Evolutionary conservation across 2,888 invertebrate species (phyloP).

Genomic region (Eristalinus aeneus): DNA sequence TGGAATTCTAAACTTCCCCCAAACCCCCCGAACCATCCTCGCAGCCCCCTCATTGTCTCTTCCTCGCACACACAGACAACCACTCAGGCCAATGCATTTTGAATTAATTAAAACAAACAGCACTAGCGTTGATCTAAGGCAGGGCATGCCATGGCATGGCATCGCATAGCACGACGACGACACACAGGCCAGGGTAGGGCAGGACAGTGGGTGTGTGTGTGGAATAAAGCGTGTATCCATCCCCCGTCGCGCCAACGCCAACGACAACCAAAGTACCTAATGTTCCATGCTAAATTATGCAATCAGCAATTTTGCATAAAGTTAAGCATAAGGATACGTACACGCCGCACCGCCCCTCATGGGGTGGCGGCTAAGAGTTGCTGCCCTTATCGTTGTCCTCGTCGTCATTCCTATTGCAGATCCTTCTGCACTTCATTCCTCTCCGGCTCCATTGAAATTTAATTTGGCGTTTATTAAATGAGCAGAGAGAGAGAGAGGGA

Average conservation of each 20-base stretch:
- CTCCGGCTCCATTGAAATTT: conserved; percentile 72
- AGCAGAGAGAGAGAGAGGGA: conserved; percentile 25
- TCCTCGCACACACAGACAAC: background rate
- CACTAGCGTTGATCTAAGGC: conserved; percentile 61
- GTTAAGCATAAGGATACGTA: conserved; percentile 63
- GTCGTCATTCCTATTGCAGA: conserved; percentile 13
- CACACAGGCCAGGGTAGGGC: background rate
- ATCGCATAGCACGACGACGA: background rate
- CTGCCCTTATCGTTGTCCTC: conserved; percentile 16
- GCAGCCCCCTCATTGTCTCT: too few species aligned
- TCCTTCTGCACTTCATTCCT: conserved; percentile 43
- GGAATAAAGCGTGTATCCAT: conserved; percentile 24
- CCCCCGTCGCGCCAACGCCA: background rate
- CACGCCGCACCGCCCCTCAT: background rate
- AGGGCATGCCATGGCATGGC: background rate
- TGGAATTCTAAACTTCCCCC: conserved; percentile 15
- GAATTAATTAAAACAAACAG: conserved; percentile 71
- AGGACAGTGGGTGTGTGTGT: conserved; percentile 40
- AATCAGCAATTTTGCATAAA: conserved; percentile 74
- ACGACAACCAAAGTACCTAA: conserved; percentile 59
- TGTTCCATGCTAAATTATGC: conserved; percentile 75
- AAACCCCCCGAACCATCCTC: conserved; percentile 40
- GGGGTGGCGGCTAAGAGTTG: background rate
- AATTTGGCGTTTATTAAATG: conserved; percentile 73
- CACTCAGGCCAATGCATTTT: conserved; percentile 48